Conservation (phyloP, 2,888 invertebrate species). For the Esperia sulphurella region DNA sequence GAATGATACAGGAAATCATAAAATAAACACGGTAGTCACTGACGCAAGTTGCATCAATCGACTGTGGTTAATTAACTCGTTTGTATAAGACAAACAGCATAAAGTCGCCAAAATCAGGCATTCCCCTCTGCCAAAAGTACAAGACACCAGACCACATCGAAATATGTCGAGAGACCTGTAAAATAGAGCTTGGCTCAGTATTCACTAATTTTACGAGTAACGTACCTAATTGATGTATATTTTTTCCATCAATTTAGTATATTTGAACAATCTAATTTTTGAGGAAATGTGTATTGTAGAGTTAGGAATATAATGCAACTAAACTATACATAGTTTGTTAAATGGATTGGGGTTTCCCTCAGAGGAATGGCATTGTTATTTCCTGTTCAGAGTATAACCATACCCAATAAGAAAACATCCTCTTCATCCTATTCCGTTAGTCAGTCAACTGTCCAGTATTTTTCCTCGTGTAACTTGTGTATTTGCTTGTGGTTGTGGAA, state of each 20-base stretch:
- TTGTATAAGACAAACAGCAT: too few relatives aligned
- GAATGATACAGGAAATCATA: slow-evolving; percentile 10
- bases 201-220: too few relatives aligned
- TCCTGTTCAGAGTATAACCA: background rate
- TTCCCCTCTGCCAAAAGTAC: too few relatives aligned
- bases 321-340: background rate
- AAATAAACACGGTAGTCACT: background rate
- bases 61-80: background rate
- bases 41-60: background rate
- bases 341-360: slow-evolving; percentile 3
- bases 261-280: too few relatives aligned
- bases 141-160: too few relatives aligned
- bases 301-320: background rate
- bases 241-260: too few relatives aligned
- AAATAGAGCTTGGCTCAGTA: too few relatives aligned
- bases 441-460: background rate
- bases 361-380: background rate
- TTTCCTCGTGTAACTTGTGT: slow-evolving; percentile 3
- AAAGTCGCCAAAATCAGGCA: too few relatives aligned
- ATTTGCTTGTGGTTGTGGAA: background rate
- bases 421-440: background rate
- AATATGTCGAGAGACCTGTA: too few relatives aligned
- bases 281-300: too few relatives aligned
- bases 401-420: background rate
- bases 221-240: too few relatives aligned